phyloP scores from a whole-genome alignment of 2,888 invertebrate species.

The Keiferia lycopersicella region DNA sequence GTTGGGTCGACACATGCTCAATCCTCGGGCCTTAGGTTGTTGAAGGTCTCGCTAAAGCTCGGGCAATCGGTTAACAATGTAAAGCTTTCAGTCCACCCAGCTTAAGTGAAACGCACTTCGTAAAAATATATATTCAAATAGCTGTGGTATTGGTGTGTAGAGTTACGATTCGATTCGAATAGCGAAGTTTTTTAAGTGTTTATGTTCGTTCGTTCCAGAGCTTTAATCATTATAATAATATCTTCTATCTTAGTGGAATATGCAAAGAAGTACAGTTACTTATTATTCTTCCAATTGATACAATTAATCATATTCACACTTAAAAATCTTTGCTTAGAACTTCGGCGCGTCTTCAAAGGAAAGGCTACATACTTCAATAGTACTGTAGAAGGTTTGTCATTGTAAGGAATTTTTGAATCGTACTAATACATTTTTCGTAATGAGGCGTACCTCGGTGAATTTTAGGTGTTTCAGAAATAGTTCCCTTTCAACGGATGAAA shows the following conservation, averaged over 20 bases:
- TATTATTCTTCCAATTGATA: conserved; percentile 11
- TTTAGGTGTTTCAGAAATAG: background rate
- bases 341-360: background rate
- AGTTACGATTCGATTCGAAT: conserved; percentile 31
- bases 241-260: conserved; percentile 8
- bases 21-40: too few relatives aligned
- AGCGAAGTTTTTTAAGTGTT: conserved; percentile 27
- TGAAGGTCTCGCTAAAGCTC: conserved; percentile 27
- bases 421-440: too few relatives aligned
- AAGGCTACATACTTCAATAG: background rate
- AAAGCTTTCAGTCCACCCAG: conserved; percentile 48
- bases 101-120: conserved; percentile 39
- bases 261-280: conserved; percentile 17
- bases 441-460: too few relatives aligned
- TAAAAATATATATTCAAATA: conserved; percentile 38
- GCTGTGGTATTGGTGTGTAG: conserved; percentile 53
- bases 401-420: background rate
- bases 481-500: background rate
- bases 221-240: conserved; percentile 1
- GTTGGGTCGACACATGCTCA: conserved; percentile 51
- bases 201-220: background rate
- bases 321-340: conserved; percentile 45
- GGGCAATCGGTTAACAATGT: conserved; percentile 29
- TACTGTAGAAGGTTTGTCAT: background rate
- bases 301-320: conserved; percentile 35